Conservation (phyloP, 2,888 invertebrate genomes). For the Leucophenga maculata region DNA sequence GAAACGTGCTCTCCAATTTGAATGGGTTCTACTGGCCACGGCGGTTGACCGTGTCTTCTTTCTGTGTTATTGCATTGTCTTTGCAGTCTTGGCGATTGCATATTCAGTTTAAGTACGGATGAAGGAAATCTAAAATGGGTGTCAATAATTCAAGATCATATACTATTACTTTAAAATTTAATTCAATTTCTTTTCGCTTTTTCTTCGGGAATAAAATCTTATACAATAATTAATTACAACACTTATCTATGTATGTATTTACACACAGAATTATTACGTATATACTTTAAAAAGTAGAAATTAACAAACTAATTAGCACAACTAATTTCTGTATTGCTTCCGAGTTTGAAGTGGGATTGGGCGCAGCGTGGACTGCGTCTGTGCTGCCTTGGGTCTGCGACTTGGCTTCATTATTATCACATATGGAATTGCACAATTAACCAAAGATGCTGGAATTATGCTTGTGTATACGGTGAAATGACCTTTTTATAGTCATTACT, state of each 20-base stretch:
- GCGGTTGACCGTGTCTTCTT: constrained; percentile 78
- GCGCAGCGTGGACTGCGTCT: constrained; percentile 19
- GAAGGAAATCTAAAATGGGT: constrained; percentile 9
- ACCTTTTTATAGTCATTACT: constrained; percentile 48
- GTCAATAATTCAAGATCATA: background rate
- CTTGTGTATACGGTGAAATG: constrained; percentile 34
- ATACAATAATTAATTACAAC: constrained; percentile 1
- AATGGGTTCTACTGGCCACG: constrained; percentile 78
- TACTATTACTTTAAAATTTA: constrained; percentile 26
- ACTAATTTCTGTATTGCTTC: constrained; percentile 48
- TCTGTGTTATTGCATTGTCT: constrained; percentile 75
- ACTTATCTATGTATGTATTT: constrained; percentile 7
- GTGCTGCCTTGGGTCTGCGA: background rate
- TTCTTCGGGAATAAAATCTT: constrained; percentile 29
- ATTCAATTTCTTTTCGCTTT: constrained; percentile 33
- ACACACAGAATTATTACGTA: constrained; percentile 3
- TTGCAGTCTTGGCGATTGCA: constrained; percentile 69
- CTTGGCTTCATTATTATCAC: constrained; percentile 51
- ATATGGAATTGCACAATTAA: constrained; percentile 55
- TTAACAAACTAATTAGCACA: constrained; percentile 23
- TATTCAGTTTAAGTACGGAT: constrained; percentile 54
- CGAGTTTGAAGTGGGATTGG: constrained; percentile 20
- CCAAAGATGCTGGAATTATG: constrained; percentile 53
- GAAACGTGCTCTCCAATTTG: constrained; percentile 73
- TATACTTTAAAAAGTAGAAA: background rate